Conservation (phyloP, 2,888 invertebrate genomes). For the Athalia rosae region DNA sequence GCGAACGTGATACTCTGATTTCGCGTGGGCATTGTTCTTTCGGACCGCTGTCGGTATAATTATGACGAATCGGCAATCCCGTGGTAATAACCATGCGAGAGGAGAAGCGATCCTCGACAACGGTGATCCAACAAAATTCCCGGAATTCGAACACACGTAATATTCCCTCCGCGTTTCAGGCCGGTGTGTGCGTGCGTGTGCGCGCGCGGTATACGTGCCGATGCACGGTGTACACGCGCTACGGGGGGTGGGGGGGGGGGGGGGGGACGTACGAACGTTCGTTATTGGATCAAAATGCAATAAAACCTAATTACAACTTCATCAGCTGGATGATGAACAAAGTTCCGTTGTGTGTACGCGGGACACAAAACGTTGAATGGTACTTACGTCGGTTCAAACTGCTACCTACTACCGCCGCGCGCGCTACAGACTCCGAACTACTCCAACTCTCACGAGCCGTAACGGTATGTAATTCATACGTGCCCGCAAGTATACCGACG, state of each 20-base stretch:
- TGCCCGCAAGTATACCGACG: too few relatives aligned
- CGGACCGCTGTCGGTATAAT: constrained; percentile 59
- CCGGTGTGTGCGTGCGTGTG: too few relatives aligned
- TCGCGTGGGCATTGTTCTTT: constrained; percentile 54
- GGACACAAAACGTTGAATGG: constrained; percentile 25
- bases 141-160: too few relatives aligned
- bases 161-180: too few relatives aligned
- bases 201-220: constrained; percentile 24
- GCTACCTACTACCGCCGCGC: too few relatives aligned
- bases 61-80: constrained; percentile 60
- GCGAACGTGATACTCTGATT: background rate
- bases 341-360: constrained; percentile 25
- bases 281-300: constrained; percentile 64
- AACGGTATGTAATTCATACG: background rate
- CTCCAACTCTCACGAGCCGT: constrained; percentile 13
- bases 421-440: constrained; percentile 14
- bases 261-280: constrained; percentile 11
- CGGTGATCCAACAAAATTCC: too few relatives aligned
- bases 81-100: background rate
- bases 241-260: background rate
- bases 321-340: constrained; percentile 53
- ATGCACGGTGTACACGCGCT: constrained; percentile 13
- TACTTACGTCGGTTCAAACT: constrained; percentile 17
- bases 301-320: constrained; percentile 67
- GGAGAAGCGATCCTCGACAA: too few relatives aligned